phyloP scores from a whole-genome alignment of 2,888 invertebrate species.

The Epirrhoe tristata region DNA sequence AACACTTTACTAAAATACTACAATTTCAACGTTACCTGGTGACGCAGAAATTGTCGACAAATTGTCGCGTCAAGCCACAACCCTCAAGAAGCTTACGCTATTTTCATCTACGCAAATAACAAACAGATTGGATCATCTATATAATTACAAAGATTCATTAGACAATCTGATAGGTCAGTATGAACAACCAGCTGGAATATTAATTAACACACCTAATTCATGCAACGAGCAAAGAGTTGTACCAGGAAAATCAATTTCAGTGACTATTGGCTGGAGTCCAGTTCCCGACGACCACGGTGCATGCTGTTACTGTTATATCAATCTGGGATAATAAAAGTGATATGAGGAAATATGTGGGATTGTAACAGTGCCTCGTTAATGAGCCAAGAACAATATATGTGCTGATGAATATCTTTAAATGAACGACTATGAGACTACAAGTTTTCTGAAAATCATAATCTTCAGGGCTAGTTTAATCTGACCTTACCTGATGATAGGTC shows the following conservation, averaged over 20 bases:
- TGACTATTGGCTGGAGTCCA: slow-evolving; percentile 29
- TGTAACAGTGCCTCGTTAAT: neutral
- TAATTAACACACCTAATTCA: slow-evolving; percentile 28
- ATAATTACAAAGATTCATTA: neutral
- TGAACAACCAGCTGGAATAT: slow-evolving; percentile 1
- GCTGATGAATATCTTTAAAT: neutral
- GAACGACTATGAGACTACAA: no score
- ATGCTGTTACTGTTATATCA: slow-evolving; percentile 16
- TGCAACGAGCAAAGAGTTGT: slow-evolving; percentile 24
- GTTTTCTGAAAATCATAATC: no score
- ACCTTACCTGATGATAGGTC: no score
- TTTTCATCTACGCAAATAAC: no score
- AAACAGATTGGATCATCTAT: neutral
- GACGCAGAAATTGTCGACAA: no score
- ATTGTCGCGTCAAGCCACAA: no score
- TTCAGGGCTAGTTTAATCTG: no score
- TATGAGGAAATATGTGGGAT: slow-evolving; percentile 5
- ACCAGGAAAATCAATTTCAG: slow-evolving; percentile 33
- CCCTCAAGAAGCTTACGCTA: no score
- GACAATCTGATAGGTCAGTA: neutral
- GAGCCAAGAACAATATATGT: neutral
- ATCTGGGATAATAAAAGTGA: slow-evolving; percentile 7
- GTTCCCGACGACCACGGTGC: slow-evolving; percentile 21
- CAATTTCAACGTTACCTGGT: no score
- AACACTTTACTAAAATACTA: neutral